Evolutionary conservation across 1,140 invertebrate species (phyloP).

Genomic region (Drosophila neocordata): DNA sequence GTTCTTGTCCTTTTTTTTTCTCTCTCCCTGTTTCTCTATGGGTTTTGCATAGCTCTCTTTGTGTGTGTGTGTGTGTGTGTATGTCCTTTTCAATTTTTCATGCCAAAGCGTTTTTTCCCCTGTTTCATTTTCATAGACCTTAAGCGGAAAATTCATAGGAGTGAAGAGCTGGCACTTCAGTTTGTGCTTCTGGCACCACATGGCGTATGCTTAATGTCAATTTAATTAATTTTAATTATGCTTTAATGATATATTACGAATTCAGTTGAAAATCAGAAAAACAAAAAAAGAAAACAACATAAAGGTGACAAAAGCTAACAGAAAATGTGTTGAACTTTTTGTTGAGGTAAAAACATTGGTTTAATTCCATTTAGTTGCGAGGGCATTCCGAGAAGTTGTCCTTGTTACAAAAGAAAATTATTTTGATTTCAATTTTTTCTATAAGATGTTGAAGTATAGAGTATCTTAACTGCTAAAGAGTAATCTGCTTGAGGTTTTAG

Average conservation of each 20-base stretch:
- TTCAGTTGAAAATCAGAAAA: not conserved
- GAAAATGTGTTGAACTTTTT: not conserved
- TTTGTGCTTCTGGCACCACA: conserved; percentile 11
- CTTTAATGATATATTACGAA: conserved; percentile 48
- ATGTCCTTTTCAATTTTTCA: conserved; percentile 53
- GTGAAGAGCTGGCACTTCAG: conserved; percentile 8
- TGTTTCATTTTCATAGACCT: conserved; percentile 19
- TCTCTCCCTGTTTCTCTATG: conserved; percentile 13
- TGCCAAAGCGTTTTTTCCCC: conserved; percentile 34
- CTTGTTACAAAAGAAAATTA: not conserved
- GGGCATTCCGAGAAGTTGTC: not conserved
- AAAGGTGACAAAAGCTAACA: conserved; percentile 3
- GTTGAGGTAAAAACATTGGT: not conserved
- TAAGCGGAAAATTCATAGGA: conserved; percentile 36
- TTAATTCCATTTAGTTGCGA: not conserved
- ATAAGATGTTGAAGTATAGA: no score
- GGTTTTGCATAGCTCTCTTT: conserved; percentile 13
- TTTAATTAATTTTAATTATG: conserved; percentile 71
- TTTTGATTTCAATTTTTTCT: no score
- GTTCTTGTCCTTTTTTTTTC: conserved; percentile 17
- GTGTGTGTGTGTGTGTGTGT: conserved; percentile 13
- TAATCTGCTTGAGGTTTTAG: no score
- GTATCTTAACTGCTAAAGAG: no score
- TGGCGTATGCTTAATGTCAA: conserved; percentile 61
- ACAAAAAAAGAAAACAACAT: conserved; percentile 13